Conservation (phyloP, 2,797 vertebrate genomes). For the Crypturellus tataupa region DNA sequence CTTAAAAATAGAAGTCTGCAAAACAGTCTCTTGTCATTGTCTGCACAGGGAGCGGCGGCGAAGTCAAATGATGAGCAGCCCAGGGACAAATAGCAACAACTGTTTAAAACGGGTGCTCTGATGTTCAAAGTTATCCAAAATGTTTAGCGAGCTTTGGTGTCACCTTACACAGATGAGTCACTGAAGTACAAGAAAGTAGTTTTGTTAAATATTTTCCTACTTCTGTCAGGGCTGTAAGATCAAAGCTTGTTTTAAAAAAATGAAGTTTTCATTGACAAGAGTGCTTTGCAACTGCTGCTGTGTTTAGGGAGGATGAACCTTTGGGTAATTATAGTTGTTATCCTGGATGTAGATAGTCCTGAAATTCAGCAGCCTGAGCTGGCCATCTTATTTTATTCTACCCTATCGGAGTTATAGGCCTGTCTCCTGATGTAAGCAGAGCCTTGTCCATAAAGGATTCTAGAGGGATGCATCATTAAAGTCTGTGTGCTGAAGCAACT, state of each 20-base stretch:
- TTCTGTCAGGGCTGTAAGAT: slow-evolving; percentile 26
- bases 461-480: neutral
- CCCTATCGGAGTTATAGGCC: neutral
- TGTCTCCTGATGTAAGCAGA: neutral
- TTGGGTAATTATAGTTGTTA: neutral
- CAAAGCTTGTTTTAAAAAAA: slow-evolving; percentile 17
- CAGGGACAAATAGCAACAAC: slow-evolving; percentile 11
- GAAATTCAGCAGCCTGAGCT: neutral
- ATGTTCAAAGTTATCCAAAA: slow-evolving; percentile 46
- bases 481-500: neutral
- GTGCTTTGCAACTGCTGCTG: neutral
- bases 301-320: neutral
- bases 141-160: slow-evolving; percentile 43
- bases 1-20: neutral
- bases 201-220: slow-evolving; percentile 28
- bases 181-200: slow-evolving; percentile 15
- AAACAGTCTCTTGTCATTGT: neutral
- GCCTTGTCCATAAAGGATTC: neutral
- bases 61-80: neutral
- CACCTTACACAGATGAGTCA: neutral
- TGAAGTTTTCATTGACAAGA: neutral
- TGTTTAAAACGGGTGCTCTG: slow-evolving; percentile 55
- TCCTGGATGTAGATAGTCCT: neutral
- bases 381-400: neutral
- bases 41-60: neutral